Base-by-base conservation (phyloP, 2,888 invertebrate genomes). In the Leucophenga montana region DNA sequence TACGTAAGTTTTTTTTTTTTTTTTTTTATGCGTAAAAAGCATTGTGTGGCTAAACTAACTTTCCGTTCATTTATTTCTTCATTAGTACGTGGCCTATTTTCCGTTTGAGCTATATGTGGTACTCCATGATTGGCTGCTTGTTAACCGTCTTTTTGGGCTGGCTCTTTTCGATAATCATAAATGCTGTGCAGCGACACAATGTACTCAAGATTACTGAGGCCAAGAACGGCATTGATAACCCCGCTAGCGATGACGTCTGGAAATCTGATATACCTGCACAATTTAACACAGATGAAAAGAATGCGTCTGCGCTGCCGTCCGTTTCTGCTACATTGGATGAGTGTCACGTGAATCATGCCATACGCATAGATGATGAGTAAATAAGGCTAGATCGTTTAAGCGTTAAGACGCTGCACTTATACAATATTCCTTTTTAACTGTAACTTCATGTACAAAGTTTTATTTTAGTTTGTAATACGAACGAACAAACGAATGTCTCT, bases 31-130 rank as follows among this genome's bases (percentile, higher is more conserved):
- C n/a, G n/a, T n/a, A n/a, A n/a, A n/a, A n/a, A n/a, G n/a, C n/a
- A n/a, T n/a, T n/a, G n/a, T n/a, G n/a, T n/a, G n/a, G n/a, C n/a
- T n/a, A n/a, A n/a, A n/a, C n/a, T n/a, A n/a, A n/a, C n/a, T n/a
- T n/a, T n/a, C n/a, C 13, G 11, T 16, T 46, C 27, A 67, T 27
- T 0, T 54, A n/a, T 69, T 46, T 59, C 31, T 48, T 31, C 27
- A 62, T 50, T 73, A 89, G 88, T 1, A 84, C 86, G 13, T 87
- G 87, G 82, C 89, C 91, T 85, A 86, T 95, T 71, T 95, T 94
- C 86, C 91, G 92, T n/a, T 89, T 96, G 68, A 95, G 95, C 39
- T 97, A 97, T 87, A 91, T 97, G 84, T 97, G 97, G 96, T 97
- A 96, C 89, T 95, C 96, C 8, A 92, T 92, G 67, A 92, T 96